Percentiles rank a stretch among this genome's conserved stretches.
phyloP scores from a whole-genome alignment of 2,888 invertebrate species.

The Lasioglossum calceatum region DNA sequence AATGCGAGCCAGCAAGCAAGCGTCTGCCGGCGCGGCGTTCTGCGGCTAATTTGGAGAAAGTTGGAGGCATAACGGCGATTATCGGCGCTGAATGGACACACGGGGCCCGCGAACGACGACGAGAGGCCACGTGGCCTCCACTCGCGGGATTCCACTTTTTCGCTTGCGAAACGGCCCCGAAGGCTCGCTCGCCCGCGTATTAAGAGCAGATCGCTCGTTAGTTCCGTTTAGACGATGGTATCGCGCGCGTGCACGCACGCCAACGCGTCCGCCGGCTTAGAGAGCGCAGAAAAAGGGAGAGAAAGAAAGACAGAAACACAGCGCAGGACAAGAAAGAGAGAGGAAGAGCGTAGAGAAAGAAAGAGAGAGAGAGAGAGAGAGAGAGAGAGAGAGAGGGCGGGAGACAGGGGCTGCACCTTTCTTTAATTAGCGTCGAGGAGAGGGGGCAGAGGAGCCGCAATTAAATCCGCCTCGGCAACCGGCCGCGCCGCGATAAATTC shows the following conservation, averaged over 20 bases:
- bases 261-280: not conserved
- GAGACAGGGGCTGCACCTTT: slow-evolving; percentile 40
- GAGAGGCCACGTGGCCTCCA: slow-evolving; percentile 3
- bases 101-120: slow-evolving; percentile 8
- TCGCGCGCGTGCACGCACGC: slow-evolving; percentile 20
- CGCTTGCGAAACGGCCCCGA: slow-evolving; percentile 26
- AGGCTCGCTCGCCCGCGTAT: slow-evolving; percentile 14
- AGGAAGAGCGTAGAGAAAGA: slow-evolving; percentile 11
- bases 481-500: slow-evolving; percentile 55
- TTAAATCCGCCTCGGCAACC: slow-evolving; percentile 54
- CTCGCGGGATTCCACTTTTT: slow-evolving; percentile 2
- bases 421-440: slow-evolving; percentile 58
- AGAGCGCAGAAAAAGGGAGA: slow-evolving; percentile 3
- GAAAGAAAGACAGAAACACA: not conserved
- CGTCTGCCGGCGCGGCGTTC: slow-evolving; percentile 63
- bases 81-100: slow-evolving; percentile 68
- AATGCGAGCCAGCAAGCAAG: slow-evolving; percentile 60
- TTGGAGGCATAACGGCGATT: slow-evolving; percentile 68
- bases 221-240: slow-evolving; percentile 67
- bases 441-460: slow-evolving; percentile 41
- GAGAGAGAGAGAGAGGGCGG: not conserved
- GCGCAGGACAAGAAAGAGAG: not conserved
- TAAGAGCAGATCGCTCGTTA: slow-evolving; percentile 61
- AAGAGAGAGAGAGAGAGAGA: too few relatives aligned
- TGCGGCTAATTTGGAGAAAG: slow-evolving; percentile 77